Percentiles rank a stretch among this genome's conserved stretches.
Evolutionary conservation across 2,797 vertebrate species (phyloP).

Genomic region (Hippopotamyrus pictus): DNA sequence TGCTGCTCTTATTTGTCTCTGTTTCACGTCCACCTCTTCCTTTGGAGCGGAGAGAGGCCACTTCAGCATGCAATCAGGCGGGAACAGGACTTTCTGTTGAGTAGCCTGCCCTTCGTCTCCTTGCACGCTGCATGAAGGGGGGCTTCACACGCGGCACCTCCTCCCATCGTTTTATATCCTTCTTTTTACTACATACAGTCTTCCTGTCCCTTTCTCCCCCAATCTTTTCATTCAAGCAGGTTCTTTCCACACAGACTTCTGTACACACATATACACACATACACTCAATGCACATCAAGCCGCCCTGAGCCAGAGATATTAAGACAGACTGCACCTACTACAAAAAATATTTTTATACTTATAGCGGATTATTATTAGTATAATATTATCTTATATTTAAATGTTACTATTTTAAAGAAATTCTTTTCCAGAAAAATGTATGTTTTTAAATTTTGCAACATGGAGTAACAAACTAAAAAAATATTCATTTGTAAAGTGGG

Average conservation of each 20-base stretch:
- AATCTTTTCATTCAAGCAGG: neutral
- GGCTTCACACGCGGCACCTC: neutral
- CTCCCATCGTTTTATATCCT: neutral
- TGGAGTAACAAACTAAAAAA: neutral
- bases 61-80: slow-evolving; percentile 32
- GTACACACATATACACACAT: neutral
- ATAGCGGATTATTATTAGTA: neutral
- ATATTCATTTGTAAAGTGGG: neutral
- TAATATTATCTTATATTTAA: neutral
- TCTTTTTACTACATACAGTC: neutral
- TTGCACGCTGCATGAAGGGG: slow-evolving; percentile 10
- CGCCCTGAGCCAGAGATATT: neutral
- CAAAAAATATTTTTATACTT: neutral
- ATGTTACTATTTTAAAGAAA: neutral
- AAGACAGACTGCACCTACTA: neutral
- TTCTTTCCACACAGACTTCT: neutral
- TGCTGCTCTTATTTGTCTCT: neutral
- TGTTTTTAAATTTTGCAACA: neutral
- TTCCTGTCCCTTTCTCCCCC: neutral
- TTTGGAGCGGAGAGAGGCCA: slow-evolving; percentile 15
- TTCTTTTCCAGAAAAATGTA: neutral
- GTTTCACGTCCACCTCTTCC: slow-evolving; percentile 25
- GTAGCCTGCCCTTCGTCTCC: slow-evolving; percentile 18
- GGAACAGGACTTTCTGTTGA: slow-evolving; percentile 11
- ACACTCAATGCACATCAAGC: neutral